These are phyloP conservation scores for Eugnorisma glareosa DNA, from an alignment of 2,888 invertebrate species.

Conservation along the genomic window DNA sequence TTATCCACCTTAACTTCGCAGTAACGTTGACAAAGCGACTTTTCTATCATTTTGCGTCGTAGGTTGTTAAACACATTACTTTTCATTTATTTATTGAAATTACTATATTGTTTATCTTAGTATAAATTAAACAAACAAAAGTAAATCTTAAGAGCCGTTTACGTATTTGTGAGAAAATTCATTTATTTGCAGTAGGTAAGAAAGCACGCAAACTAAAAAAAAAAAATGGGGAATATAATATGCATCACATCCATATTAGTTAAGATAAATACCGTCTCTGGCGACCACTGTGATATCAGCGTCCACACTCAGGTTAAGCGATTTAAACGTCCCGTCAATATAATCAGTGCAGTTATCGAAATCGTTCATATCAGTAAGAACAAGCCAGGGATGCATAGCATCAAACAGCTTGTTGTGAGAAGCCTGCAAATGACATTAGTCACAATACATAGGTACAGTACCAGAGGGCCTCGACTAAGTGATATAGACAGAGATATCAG, in stretches of 20 bases:
- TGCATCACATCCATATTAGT: background rate
- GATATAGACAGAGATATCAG: background rate
- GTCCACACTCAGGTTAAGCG: conserved; percentile 81
- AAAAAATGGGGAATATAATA: too few species aligned
- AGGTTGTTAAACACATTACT: background rate
- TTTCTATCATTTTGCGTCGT: background rate
- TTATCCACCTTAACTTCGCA: background rate
- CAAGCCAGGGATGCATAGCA: conserved; percentile 78
- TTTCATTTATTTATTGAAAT: background rate
- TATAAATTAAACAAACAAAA: background rate
- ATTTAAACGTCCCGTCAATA: conserved; percentile 68
- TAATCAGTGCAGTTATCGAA: conserved; percentile 34
- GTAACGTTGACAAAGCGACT: background rate
- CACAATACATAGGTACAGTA: background rate
- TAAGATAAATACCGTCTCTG: conserved; percentile 68
- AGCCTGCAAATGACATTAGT: conserved; percentile 72
- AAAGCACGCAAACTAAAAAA: background rate
- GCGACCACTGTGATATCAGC: conserved; percentile 77
- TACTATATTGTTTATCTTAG: background rate
- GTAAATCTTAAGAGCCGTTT: background rate
- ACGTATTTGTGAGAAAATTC: background rate
- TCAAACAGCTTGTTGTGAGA: conserved; percentile 77
- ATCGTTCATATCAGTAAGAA: conserved; percentile 61
- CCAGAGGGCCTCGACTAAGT: background rate
- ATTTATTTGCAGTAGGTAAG: background rate